Base-by-base conservation (phyloP, 2,888 invertebrate genomes). In the Drosophila quasianomalipes region DNA sequence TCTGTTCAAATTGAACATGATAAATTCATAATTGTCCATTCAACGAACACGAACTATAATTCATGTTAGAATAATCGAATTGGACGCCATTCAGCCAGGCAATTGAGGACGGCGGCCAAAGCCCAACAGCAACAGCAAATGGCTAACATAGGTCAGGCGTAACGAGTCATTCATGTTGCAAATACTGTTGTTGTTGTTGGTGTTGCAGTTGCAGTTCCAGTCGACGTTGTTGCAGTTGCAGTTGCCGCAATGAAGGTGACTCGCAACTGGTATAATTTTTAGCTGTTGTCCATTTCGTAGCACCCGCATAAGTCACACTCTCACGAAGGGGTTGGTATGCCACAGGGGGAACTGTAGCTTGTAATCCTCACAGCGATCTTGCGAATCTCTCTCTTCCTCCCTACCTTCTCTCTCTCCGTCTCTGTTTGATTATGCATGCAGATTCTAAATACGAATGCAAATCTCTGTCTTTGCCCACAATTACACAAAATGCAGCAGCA, bases 21-120 rank as follows among this genome's bases (percentile, higher is more conserved):
- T 89, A 89, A 89, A 89, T 89, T 90, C 90, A 89, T 90, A 89
- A 89, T 89, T 89, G 90, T 90, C 89, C 89, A 90, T 90, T 89
- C 87, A 89, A 64, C 90, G 89, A 89, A 89, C 90, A 90, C 89
- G 89, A 90, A 89, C 87, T 85, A 89, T 89, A 89, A 90, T 89
- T 89, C 89, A 89, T 89, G 85, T 90, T 89, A 83, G 87, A 89
- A 90, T 89, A 89, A 89, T 89, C 89, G 90, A 90, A 90, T 89
- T 83, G 87, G 90, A 89, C 89, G 90, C 90, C 89, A 89, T 90
- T 87, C 90, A 89, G 90, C 76, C 69, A 76, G 84, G 74, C 90
- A 88, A 89, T 88, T 88, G 87, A 85, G 88, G 88, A 89, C 90
- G 87, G 82, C 83, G 79, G 70, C 81, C 87, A 79, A 81, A 85